Evolutionary conservation across 2,888 invertebrate genomes (phyloP), one percentile per base, ranked within the genome.

Genomic region (Harpalus rubripes): DNA sequence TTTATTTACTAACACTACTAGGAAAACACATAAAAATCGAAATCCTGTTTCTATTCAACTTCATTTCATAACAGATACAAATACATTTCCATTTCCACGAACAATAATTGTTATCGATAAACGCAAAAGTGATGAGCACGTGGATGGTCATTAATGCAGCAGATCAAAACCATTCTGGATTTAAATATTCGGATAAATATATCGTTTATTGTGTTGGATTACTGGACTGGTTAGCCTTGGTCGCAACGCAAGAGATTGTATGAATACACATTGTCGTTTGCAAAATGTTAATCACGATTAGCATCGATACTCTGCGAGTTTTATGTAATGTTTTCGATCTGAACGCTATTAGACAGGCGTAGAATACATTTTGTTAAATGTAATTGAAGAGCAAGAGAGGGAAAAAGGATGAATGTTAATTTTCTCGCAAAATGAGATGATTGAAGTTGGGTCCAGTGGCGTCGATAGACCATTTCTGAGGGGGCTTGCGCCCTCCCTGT

Each of bases 231-330:
- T 81, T 81, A 68, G 15, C 81, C 81, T 81, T 81, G 68, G 61
- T 52, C n/a, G 15, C 7, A 32, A 26, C n/a, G 15, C 7, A 32
- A 26, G 58, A 81, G 81, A 81, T 68, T 68, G 81, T 81, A 81
- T 72, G 59, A 59, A 80, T 78, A 80, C 61, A 81, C 39, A 81
- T 68, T 81, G 81, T 81, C 44, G 81, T 56, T 81, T 68, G 56
- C 44, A 81, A 81, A 79, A 81, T 81, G 81, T 81, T 81, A 72
- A 81, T 81, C 81, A 58, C 56, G 81, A 81, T 81, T 72, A 81
- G 68, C 68, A 81, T 68, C 81, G 65, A 68, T 52, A 68, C 18
- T 32, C 32, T 32, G 3, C 16, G 79, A 58, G 32, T 59, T 44
- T 15, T 44, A 44, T 41, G 18, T 61, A 61, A 61, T 61, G n/a